A percentile compares a stretch with the other conserved stretches of the same genome.
Evolutionary conservation across 2,113 vertebrate genomes (phyloP).

Genomic region (Nasalis larvatus): DNA sequence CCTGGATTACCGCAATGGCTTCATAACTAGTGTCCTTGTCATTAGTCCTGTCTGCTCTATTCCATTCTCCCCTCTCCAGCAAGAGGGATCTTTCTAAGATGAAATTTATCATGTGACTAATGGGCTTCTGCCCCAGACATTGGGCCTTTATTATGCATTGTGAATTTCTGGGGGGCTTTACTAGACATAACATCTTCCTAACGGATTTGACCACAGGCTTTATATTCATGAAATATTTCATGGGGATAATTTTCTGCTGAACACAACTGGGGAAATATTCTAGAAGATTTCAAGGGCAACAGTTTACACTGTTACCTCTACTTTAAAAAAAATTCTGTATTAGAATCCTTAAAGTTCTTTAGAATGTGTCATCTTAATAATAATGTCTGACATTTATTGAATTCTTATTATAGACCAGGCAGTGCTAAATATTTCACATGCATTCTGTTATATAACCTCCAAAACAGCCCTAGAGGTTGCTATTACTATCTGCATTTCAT

Average conservation of each 20-base stretch:
- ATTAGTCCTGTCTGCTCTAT: not conserved
- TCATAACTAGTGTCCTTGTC: not conserved
- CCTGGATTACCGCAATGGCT: not conserved
- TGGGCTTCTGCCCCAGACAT: not conserved
- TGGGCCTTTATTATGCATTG: not conserved
- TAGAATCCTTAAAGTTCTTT: not conserved
- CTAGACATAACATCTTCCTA: not conserved
- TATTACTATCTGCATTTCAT: conserved; percentile 41
- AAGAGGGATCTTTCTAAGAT: not conserved
- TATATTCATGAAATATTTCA: conserved; percentile 21
- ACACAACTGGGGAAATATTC: conserved; percentile 9
- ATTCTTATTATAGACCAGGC: conserved; percentile 35
- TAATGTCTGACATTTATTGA: conserved; percentile 33
- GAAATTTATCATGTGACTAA: not conserved
- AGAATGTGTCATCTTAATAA: conserved; percentile 34
- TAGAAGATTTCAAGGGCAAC: conserved; percentile 25
- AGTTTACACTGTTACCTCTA: conserved; percentile 9
- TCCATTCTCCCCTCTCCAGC: not conserved
- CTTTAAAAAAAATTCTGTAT: not conserved
- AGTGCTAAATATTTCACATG: conserved; percentile 35
- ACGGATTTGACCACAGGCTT: conserved; percentile 1
- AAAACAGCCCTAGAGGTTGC: not conserved
- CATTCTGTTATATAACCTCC: conserved; percentile 41
- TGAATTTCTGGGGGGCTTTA: conserved; percentile 8
- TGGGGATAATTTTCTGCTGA: not conserved